Evolutionary conservation across 2,888 invertebrate species (phyloP), one percentile per base, ranked within the genome.

Genomic region (Chalcosyrphus nemorum): DNA sequence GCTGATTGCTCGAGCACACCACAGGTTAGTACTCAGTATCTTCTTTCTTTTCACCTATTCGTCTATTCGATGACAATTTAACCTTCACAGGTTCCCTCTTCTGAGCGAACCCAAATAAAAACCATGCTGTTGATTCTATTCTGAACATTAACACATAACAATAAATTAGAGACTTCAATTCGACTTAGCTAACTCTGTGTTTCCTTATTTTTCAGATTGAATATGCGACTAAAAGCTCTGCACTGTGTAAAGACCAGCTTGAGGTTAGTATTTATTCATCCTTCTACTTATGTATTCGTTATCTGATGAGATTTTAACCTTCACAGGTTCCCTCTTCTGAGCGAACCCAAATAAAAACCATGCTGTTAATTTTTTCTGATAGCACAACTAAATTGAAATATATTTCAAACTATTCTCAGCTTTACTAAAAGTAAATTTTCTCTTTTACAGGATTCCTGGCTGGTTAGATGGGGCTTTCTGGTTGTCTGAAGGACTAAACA

Each of bases 291-390:
- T 13, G 19, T 6, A 0, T 45, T 17, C 7, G 0, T 52, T 38
- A 15, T 63, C 0, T 77, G 77, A 66, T 76, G 65, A 65, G 2
- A 70, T 13, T 29, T 2, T 35, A 7, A 71, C 66, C 77, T 81
- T 29, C 35, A 81, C 85, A 87, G 87, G 87, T 78, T 87, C 87
- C 86, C 87, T 87, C 87, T 86, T 54, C 87, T 87, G 87, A 86
- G 81, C 56, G 72, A 86, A 87, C 86, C 87, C 86, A 78, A 74
- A 43, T 43, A 78, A 80, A 59, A 82, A 61, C 72, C 85, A 68
- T 86, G 86, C 81, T 81, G 85, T 66, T 29, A 68, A 70, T 11
- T 47, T 75, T 54, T 32, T 65, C 72, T 72, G 81, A 81, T n/a
- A 19, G 27, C 19, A 11, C 5, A 9, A 32, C 24, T 5, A 9